phyloP scores from a whole-genome alignment of 2,888 invertebrate species.

The Aleiodes alternator region DNA sequence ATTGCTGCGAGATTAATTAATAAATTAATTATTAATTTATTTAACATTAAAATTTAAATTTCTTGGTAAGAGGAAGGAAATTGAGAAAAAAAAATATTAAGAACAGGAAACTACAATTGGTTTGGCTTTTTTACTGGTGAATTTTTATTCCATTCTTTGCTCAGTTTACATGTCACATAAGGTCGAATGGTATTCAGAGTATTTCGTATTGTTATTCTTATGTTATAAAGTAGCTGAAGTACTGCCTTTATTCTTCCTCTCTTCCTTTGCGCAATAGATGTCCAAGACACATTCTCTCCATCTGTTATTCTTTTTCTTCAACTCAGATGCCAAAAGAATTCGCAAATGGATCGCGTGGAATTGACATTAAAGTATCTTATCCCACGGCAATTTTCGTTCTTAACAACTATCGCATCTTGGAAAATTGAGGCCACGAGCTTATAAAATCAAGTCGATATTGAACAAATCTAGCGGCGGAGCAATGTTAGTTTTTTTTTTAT shows the following conservation, averaged over 20 bases:
- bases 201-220: slow-evolving; percentile 42
- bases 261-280: slow-evolving; percentile 19
- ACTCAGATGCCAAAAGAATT: background rate
- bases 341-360: slow-evolving; percentile 22
- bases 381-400: slow-evolving; percentile 28
- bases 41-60: slow-evolving; percentile 5
- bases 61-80: background rate
- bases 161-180: slow-evolving; percentile 45
- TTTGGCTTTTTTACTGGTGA: background rate
- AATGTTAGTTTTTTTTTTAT: no score
- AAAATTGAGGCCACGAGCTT: background rate
- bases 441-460: background rate
- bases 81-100: background rate
- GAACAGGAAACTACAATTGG: background rate
- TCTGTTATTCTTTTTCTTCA: slow-evolving; percentile 10
- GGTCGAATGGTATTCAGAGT: slow-evolving; percentile 55
- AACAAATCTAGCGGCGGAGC: no score
- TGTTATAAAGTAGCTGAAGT: slow-evolving; percentile 29
- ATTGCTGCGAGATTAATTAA: background rate
- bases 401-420: slow-evolving; percentile 16
- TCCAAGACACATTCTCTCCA: slow-evolving; percentile 19
- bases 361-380: slow-evolving; percentile 29
- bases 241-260: background rate
- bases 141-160: slow-evolving; percentile 17
- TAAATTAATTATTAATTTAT: background rate